Conservation (phyloP, 64 coral and sea anemone species). For the Stichodactyla mertensii region DNA sequence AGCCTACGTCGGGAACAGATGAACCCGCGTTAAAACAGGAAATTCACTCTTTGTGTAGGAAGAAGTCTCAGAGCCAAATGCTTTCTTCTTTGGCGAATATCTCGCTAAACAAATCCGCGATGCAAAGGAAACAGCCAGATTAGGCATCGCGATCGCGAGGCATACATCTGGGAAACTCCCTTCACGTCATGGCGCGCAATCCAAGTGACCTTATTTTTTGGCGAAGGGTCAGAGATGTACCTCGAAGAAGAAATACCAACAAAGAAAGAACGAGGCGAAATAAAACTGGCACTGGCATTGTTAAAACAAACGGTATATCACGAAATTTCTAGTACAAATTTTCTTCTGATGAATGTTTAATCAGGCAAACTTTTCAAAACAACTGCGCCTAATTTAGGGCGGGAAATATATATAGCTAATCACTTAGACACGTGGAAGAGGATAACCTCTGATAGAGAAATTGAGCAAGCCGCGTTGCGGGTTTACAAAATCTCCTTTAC, state of each 20-base stretch:
- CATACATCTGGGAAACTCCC: too few relatives aligned
- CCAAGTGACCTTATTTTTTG: neutral
- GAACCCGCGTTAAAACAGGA: too few relatives aligned
- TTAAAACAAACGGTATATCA: neutral
- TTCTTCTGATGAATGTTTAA: neutral
- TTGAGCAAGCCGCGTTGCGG: neutral
- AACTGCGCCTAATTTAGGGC: neutral
- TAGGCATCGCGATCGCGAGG: too few relatives aligned
- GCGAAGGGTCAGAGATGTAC: too few relatives aligned
- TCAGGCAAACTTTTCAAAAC: neutral
- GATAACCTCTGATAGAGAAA: constrained; percentile 29
- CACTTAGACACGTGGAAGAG: neutral
- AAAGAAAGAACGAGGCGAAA: neutral
- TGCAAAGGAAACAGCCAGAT: too few relatives aligned
- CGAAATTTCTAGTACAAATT: too few relatives aligned
- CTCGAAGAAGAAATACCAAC: too few relatives aligned
- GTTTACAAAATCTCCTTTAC: constrained; percentile 1
- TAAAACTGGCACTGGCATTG: neutral
- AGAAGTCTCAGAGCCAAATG: too few relatives aligned
- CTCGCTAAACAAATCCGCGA: too few relatives aligned
- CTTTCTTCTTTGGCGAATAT: too few relatives aligned
- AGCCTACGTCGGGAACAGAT: too few relatives aligned
- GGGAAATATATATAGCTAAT: neutral
- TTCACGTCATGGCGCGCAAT: neutral
- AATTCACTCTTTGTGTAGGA: too few relatives aligned